Evolutionary conservation across 2,888 invertebrate genomes (phyloP).

Genomic region (Andrena bucephala): DNA sequence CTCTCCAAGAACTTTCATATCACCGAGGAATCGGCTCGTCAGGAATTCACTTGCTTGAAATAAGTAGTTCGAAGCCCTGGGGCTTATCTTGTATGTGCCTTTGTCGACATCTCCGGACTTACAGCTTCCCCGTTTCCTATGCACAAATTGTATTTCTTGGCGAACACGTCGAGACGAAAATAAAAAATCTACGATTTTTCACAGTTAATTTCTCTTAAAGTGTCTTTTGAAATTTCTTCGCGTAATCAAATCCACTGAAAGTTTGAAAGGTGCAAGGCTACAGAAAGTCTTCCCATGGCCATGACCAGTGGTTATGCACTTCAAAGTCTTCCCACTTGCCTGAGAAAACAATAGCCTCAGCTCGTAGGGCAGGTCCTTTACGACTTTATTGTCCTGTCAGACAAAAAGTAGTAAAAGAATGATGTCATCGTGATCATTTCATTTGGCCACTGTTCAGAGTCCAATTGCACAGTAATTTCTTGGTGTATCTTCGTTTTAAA

Average conservation of each 20-base stretch:
- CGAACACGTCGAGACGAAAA: neutral
- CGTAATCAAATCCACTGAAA: too few relatives aligned
- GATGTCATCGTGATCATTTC: slow-evolving; percentile 2
- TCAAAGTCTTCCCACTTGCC: slow-evolving; percentile 1
- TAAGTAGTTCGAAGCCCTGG: slow-evolving; percentile 46
- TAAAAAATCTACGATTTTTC: too few relatives aligned
- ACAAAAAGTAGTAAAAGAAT: neutral
- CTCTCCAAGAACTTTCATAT: slow-evolving; percentile 59
- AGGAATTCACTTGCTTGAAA: slow-evolving; percentile 55
- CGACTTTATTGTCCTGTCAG: slow-evolving; percentile 24
- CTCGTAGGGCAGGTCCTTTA: neutral
- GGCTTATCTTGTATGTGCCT: slow-evolving; percentile 52
- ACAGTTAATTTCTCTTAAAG: too few relatives aligned
- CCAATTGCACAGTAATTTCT: slow-evolving; percentile 1
- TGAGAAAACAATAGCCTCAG: slow-evolving; percentile 23
- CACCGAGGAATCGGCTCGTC: slow-evolving; percentile 48
- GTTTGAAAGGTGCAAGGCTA: neutral
- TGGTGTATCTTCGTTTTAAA: neutral
- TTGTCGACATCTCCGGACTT: slow-evolving; percentile 56
- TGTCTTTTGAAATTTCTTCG: neutral
- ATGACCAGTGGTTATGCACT: neutral
- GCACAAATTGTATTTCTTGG: neutral
- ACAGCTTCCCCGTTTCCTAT: neutral
- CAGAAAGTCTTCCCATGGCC: neutral
- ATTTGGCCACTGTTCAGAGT: slow-evolving; percentile 3